A percentile compares a stretch with the other conserved stretches of the same genome.
Evolutionary conservation across 2,888 invertebrate species (phyloP).

Genomic region (Anarsia innoxiella): DNA sequence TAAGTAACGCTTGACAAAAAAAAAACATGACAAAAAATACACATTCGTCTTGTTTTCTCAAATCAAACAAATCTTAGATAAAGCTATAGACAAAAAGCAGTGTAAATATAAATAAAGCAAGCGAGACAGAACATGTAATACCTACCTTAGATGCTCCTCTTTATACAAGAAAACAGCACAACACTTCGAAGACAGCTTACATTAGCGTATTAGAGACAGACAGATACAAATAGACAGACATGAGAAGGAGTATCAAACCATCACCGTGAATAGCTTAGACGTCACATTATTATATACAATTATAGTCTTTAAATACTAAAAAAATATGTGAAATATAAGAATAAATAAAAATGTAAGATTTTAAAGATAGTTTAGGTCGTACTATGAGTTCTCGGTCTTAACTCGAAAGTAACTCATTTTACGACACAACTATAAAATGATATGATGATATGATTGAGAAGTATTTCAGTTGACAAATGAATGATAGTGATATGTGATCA

Average conservation of each 20-base stretch:
- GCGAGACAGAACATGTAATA: conserved; percentile 39
- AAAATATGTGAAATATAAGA: too few species aligned
- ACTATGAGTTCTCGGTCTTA: conserved; percentile 9
- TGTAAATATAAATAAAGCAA: conserved; percentile 25
- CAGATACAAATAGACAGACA: conserved; percentile 32
- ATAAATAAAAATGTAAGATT: too few species aligned
- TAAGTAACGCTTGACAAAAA: conserved; percentile 2
- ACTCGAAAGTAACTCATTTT: background rate
- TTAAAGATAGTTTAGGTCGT: conserved; percentile 1
- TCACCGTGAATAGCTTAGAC: conserved; percentile 59
- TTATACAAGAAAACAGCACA: conserved; percentile 27
- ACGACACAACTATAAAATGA: conserved; percentile 3
- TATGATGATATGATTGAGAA: conserved; percentile 6
- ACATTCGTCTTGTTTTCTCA: too few species aligned
- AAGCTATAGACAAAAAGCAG: conserved; percentile 34
- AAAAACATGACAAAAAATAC: background rate
- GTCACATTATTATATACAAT: conserved; percentile 20
- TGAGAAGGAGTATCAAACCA: conserved; percentile 64
- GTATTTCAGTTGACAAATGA: conserved; percentile 21
- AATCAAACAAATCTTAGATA: conserved; percentile 10
- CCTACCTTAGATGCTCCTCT: conserved; percentile 51
- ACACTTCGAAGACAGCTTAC: conserved; percentile 23
- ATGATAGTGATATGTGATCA: too few species aligned
- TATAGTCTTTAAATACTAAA: conserved; percentile 14
- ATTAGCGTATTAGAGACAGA: conserved; percentile 19